Evolutionary conservation across 2,888 invertebrate genomes (phyloP), one percentile per base, ranked within the genome.

Genomic region (Dimorphilus gyrociliatus): DNA sequence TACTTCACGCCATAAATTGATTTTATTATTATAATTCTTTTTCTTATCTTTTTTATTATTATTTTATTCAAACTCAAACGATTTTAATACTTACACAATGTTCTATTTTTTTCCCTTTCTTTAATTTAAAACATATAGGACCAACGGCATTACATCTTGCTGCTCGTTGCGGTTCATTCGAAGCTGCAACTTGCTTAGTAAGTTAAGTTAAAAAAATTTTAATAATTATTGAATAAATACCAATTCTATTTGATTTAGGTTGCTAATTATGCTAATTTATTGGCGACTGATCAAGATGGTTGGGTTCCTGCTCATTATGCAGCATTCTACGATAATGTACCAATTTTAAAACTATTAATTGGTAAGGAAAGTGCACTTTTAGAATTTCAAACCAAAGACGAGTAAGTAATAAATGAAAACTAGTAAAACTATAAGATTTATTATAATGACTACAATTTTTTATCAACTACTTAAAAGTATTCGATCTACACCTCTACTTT

Each of bases 261-360:
- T n/a, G n/a, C n/a, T 10, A 34, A 52, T 41, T 50, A 47, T 39
- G 58, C 58, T 26, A 55, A 53, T 27, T 41, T 51, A 26, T 33
- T 50, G 14, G 50, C 47, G 3, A 45, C 44, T 15, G 60, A 58
- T 12, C 47, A 53, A 24, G 50, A 55, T 32, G 62, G 62, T 26
- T 62, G 61, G 62, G 50, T 56, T 1, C 56, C 60, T 1, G 50
- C 62, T 12, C 62, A 63, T 37, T 50, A 56, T 30, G 60, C 61
- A 21, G 55, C 60, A 1, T 61, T 51, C 48, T 61, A 50, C 40
- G 52, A 62, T 44, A 56, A 62, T 37, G 47, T 46, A 24, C 45
- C 51, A 3, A 44, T 61, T 27, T 40, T 61, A 18, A 45, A 41
- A 30, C 42, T 60, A 28, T 42, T 62, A 40, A 42, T 57, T 10